Conservation (phyloP, 2,113 vertebrate species). For the Rousettus leschenaultii region DNA sequence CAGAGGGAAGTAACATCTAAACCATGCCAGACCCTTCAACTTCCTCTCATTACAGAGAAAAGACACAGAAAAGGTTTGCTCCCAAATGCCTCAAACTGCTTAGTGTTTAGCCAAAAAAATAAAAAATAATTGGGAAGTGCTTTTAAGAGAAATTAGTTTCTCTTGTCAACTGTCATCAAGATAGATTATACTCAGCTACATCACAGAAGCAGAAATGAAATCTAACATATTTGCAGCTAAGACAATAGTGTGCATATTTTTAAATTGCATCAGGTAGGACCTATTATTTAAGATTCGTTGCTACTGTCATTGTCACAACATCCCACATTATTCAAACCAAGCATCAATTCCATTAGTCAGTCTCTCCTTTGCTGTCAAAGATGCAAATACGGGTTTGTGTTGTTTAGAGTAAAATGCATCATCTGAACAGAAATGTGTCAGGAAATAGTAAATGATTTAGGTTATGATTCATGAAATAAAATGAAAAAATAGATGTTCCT, state of each 20-base stretch:
- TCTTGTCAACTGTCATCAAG: constrained; percentile 77
- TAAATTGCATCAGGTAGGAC: constrained; percentile 76
- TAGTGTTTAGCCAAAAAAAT: constrained; percentile 16
- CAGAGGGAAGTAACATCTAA: background rate
- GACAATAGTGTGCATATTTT: constrained; percentile 80
- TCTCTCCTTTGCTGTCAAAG: constrained; percentile 83
- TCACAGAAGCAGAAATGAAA: constrained; percentile 66
- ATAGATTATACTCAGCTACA: constrained; percentile 73
- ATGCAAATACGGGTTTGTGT: constrained; percentile 79
- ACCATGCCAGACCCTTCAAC: background rate
- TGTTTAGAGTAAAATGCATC: constrained; percentile 74
- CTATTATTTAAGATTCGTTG: constrained; percentile 82
- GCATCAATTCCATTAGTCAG: constrained; percentile 80
- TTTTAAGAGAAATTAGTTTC: constrained; percentile 77
- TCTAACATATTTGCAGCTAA: constrained; percentile 66
- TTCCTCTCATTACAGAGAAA: background rate
- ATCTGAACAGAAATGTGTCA: constrained; percentile 72
- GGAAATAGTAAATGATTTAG: constrained; percentile 72
- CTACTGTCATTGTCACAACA: constrained; percentile 82
- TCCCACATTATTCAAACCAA: constrained; percentile 83
- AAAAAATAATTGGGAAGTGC: constrained; percentile 67
- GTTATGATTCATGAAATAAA: constrained; percentile 64
- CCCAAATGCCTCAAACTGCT: constrained; percentile 34
- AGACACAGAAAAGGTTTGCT: background rate
- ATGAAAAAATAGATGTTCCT: constrained; percentile 46